Conservation (phyloP, 2,888 invertebrate genomes). For the Netelia melanura region DNA sequence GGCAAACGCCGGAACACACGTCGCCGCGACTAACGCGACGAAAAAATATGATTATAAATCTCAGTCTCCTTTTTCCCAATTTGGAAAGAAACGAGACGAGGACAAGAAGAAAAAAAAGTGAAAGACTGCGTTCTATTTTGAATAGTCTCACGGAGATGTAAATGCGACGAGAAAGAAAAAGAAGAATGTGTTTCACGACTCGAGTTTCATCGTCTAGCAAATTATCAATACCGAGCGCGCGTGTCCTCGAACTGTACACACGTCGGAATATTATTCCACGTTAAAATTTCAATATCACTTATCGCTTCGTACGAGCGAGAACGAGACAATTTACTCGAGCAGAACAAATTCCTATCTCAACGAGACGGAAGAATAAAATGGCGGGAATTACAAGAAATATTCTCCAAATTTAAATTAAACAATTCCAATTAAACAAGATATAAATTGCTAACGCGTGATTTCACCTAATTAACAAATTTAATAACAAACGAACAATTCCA, state of each 20-base stretch:
- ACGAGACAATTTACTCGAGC: background rate
- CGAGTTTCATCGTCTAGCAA: background rate
- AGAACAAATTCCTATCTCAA: background rate
- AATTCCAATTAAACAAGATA: background rate
- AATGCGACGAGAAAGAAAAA: background rate
- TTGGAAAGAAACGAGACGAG: background rate
- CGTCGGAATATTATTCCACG: background rate
- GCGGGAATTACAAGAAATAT: too few relatives aligned
- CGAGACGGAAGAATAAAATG: background rate
- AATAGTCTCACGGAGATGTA: background rate
- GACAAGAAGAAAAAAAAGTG: background rate
- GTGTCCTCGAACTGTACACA: background rate
- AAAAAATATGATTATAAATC: slow-evolving; percentile 34
- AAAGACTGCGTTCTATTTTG: background rate
- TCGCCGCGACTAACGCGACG: slow-evolving; percentile 28
- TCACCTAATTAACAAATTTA: too few relatives aligned
- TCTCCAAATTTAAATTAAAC: background rate
- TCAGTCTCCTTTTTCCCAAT: background rate
- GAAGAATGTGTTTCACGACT: slow-evolving; percentile 1
- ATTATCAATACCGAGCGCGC: background rate
- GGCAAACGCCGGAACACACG: slow-evolving; percentile 59
- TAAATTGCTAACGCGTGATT: too few relatives aligned
- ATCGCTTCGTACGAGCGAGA: background rate
- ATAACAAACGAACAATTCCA: too few relatives aligned
- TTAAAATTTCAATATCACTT: background rate